These are phyloP conservation scores for Merluccius polli DNA, from an alignment of 2,797 vertebrate genomes.

Conservation along the genomic window DNA sequence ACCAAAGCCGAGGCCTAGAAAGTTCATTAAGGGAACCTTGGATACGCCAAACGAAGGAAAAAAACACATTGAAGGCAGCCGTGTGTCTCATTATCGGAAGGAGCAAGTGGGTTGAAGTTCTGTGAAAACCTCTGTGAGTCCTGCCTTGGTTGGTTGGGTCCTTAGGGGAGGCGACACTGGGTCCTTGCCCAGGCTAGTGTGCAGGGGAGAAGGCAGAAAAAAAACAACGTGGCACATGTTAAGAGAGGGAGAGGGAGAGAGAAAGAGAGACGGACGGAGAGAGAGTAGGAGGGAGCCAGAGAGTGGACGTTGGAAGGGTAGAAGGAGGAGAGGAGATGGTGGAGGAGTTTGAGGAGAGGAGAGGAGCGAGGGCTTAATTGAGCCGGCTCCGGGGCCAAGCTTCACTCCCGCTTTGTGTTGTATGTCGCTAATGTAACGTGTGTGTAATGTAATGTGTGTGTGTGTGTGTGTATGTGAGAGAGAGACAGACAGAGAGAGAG, in stretches of 20 bases:
- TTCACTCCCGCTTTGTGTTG: slow-evolving; percentile 6
- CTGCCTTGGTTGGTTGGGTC: too few species aligned
- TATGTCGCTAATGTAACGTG: neutral
- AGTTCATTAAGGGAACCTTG: too few species aligned
- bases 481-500: neutral
- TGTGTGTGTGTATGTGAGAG: slow-evolving; percentile 5
- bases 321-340: neutral
- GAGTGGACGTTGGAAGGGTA: neutral
- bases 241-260: slow-evolving; percentile 10
- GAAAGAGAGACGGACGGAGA: slow-evolving; percentile 19
- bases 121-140: neutral
- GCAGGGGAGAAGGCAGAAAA: slow-evolving; percentile 26
- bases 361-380: slow-evolving; percentile 12
- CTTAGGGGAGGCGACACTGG: slow-evolving; percentile 9
- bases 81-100: too few species aligned
- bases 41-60: too few species aligned
- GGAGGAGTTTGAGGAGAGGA: neutral
- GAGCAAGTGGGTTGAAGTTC: neutral
- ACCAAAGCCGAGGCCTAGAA: too few species aligned
- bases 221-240: slow-evolving; percentile 39
- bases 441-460: slow-evolving; percentile 8
- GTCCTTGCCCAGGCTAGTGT: slow-evolving; percentile 39
- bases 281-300: neutral
- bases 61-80: too few species aligned
- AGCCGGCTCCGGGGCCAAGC: slow-evolving; percentile 5